Evolutionary conservation across 1,140 invertebrate species (phyloP), one percentile per base, ranked within the genome.

Genomic region (Elymnias hypermnestra): DNA sequence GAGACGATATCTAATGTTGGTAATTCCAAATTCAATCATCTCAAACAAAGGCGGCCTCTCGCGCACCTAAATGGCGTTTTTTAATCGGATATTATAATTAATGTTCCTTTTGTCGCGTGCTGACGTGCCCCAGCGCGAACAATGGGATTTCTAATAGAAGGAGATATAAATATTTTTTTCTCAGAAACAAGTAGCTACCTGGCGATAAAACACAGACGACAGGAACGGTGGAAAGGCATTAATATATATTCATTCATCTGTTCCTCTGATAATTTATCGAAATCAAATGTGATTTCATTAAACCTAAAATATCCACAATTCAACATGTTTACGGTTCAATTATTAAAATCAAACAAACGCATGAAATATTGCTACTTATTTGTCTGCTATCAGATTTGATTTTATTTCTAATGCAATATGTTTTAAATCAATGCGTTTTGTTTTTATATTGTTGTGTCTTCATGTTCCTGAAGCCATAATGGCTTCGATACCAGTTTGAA

Each of bases 21-120:
- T 75, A 71, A 79, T 81, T 70, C 62, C 47, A 70, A 81, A 83
- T 81, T 77, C 78, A 83, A 85, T 83, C 74, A 77, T 77, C 65
- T 79, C 81, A 83, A 79, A 85, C 81, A 85, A 85, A 82, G 66
- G 55, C 64, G 60, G 57, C 65, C 69, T 72, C 69, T 66, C 62
- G 67, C 74, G 63, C 67, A 66, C 61, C 82, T 83, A 86, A 87
- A 87, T 86, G 75, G 76, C 83, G 73, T 85, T 87, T 87, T 86
- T 84, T 85, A 86, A 87, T 87, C 86, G 83, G 82, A 87, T 87
- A 87, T 87, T 86, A 87, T 87, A 87, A 87, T 87, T 87, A 87
- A 87, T 87, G 86, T 86, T 73, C 75, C 78, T 86, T 86, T 86
- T 85, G 83, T 79, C 75, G 73, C 85, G 72, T 73, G 75, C 72